Conservation (phyloP, 2,113 vertebrate species). For the Nymphicus hollandicus region DNA sequence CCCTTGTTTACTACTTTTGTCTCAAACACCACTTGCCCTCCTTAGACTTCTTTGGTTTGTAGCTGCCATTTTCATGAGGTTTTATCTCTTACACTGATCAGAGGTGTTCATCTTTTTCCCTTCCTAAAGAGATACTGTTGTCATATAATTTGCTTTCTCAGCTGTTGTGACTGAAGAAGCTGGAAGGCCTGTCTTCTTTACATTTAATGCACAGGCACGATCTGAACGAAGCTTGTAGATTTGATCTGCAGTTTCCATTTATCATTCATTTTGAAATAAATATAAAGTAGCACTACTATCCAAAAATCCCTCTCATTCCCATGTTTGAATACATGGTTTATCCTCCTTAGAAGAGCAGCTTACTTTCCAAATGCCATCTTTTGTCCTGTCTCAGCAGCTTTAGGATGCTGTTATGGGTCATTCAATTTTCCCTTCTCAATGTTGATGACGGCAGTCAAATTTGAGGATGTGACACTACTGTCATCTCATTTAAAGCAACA, state of each 20-base stretch:
- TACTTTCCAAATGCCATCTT: background rate
- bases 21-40: background rate
- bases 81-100: background rate
- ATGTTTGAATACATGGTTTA: background rate
- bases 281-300: background rate
- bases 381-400: conserved; percentile 17
- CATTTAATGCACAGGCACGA: background rate
- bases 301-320: background rate
- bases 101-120: background rate
- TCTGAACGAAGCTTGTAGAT: background rate
- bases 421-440: background rate
- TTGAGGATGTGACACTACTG: background rate
- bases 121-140: conserved; percentile 27
- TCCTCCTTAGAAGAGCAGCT: background rate
- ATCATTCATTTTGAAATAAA: conserved; percentile 29
- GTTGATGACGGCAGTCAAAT: background rate
- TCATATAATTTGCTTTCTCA: conserved; percentile 29
- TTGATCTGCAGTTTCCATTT: conserved; percentile 13
- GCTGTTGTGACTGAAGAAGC: background rate
- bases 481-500: background rate
- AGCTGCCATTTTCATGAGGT: background rate
- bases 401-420: background rate
- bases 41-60: background rate
- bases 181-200: background rate
- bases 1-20: background rate